phyloP scores from a whole-genome alignment of 2,888 invertebrate species.

The Catocala sponsa region DNA sequence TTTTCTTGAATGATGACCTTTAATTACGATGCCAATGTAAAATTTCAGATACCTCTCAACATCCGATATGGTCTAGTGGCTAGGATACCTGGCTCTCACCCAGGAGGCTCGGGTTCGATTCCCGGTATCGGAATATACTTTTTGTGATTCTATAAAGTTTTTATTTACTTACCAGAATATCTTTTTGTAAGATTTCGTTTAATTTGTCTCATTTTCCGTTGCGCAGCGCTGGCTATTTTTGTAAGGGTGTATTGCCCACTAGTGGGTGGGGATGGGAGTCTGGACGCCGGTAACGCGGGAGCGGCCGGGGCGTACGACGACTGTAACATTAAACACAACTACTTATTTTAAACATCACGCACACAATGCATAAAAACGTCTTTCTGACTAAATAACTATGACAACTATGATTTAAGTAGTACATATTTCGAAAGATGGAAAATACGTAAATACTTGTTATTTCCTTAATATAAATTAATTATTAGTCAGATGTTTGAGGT shows the following conservation, averaged over 20 bases:
- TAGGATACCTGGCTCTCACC: slow-evolving; percentile 89
- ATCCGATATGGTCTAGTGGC: slow-evolving; percentile 90
- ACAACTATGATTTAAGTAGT: no score
- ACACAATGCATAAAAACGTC: no score
- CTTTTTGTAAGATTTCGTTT: slow-evolving; percentile 90
- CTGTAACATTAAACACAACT: slow-evolving; percentile 43
- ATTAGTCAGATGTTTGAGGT: no score
- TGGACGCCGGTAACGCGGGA: slow-evolving; percentile 73
- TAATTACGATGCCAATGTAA: neutral
- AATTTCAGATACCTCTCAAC: neutral
- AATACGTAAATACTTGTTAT: no score
- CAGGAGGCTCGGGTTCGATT: slow-evolving; percentile 90
- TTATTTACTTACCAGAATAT: slow-evolving; percentile 72
- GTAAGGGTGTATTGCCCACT: slow-evolving; percentile 90
- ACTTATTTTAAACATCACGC: neutral
- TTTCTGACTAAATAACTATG: no score
- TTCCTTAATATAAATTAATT: no score
- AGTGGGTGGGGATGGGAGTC: slow-evolving; percentile 89
- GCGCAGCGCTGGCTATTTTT: slow-evolving; percentile 89
- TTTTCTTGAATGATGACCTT: no score
- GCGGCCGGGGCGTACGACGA: slow-evolving; percentile 58
- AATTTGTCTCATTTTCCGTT: slow-evolving; percentile 89
- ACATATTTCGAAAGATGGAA: no score
- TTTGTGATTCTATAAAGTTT: slow-evolving; percentile 45
- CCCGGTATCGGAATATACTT: slow-evolving; percentile 87